Percentiles rank a stretch among this genome's conserved stretches.
Conservation (phyloP, 2,888 invertebrate genomes). For the Nemotelus pantherinus region DNA sequence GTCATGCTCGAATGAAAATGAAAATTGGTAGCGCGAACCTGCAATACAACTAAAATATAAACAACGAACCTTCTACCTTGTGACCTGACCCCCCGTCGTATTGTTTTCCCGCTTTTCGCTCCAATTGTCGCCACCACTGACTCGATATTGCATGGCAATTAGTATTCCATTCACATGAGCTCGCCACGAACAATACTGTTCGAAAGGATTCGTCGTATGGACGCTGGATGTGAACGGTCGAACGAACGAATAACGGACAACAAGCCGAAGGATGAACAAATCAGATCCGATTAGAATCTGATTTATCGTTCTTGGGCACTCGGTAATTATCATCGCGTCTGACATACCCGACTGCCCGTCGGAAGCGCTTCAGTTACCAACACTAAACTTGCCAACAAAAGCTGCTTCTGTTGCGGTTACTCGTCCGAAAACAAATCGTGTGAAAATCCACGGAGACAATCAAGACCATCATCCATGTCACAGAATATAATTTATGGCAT, state of each 20-base stretch:
- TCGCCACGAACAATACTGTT: slow-evolving; percentile 6
- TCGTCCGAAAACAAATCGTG: slow-evolving; percentile 16
- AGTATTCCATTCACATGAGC: slow-evolving; percentile 40
- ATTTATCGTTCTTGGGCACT: slow-evolving; percentile 36
- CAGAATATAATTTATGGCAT: slow-evolving; percentile 20
- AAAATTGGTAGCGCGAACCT: not conserved
- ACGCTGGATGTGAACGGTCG: not conserved
- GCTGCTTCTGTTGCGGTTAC: not conserved
- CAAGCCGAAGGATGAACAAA: slow-evolving; percentile 36
- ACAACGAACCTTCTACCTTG: not conserved
- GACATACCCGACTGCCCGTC: not conserved
- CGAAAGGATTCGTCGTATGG: slow-evolving; percentile 32
- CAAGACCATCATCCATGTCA: slow-evolving; percentile 19
- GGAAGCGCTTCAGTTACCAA: not conserved
- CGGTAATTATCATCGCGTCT: slow-evolving; percentile 34
- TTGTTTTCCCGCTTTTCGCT: not conserved
- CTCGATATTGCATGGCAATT: slow-evolving; percentile 38
- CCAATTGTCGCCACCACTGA: slow-evolving; percentile 11
- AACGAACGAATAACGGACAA: not conserved
- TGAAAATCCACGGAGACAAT: not conserved
- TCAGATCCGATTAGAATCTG: slow-evolving; percentile 40
- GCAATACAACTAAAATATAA: slow-evolving; percentile 1
- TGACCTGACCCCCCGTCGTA: not conserved
- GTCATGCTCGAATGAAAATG: slow-evolving; percentile 28
- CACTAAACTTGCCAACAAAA: not conserved